phyloP scores from a whole-genome alignment of 2,888 invertebrate species.

The Chalcis sispes region DNA sequence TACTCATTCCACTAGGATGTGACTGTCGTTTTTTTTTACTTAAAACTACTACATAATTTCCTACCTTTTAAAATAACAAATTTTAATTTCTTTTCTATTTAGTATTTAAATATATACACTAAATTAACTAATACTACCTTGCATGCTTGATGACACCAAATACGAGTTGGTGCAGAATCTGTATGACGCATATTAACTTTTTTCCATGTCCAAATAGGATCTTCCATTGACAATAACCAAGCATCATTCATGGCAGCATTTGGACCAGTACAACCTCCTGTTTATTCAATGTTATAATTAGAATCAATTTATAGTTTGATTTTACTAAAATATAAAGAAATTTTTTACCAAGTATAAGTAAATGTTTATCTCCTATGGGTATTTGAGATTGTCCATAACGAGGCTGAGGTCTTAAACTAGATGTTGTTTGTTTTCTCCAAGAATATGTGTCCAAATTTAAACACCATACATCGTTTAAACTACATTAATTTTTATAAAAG shows the following conservation, averaged over 20 bases:
- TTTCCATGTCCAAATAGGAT: conserved; percentile 84
- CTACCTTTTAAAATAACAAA: conserved; percentile 76
- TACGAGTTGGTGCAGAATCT: conserved; percentile 88
- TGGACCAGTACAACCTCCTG: conserved; percentile 90
- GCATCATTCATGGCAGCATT: conserved; percentile 92
- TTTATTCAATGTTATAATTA: conserved; percentile 52
- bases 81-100: too few species aligned
- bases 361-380: conserved; percentile 84
- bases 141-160: conserved; percentile 96
- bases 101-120: too few species aligned
- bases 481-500: conserved; percentile 57
- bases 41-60: conserved; percentile 86
- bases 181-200: conserved; percentile 86
- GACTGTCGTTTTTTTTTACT: conserved; percentile 77
- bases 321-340: conserved; percentile 2
- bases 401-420: conserved; percentile 84
- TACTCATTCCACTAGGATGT: conserved; percentile 69
- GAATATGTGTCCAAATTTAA: conserved; percentile 85
- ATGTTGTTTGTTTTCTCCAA: conserved; percentile 88
- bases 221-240: conserved; percentile 90
- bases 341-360: conserved; percentile 83
- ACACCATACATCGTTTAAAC: conserved; percentile 93
- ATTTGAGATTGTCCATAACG: conserved; percentile 97
- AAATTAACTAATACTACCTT: conserved; percentile 72
- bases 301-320: conserved; percentile 19